phyloP scores from a whole-genome alignment of 2,888 invertebrate genomes.

The Pantelozetes paolii region DNA sequence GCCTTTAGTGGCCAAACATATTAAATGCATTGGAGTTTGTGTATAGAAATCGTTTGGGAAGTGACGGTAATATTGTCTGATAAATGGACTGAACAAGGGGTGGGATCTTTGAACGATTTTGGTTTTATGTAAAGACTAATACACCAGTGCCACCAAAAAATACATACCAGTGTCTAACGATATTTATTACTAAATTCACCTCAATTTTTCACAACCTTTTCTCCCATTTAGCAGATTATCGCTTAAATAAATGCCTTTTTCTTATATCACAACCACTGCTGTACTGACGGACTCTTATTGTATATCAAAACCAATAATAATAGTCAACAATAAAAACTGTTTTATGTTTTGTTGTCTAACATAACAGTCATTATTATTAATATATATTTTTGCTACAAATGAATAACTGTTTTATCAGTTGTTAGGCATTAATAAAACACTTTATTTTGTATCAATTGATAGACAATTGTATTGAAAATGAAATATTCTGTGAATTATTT shows the following conservation, averaged over 20 bases:
- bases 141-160: background rate
- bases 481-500: no score
- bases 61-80: background rate
- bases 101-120: background rate
- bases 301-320: slow-evolving; percentile 9
- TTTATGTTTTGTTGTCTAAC: slow-evolving; percentile 6
- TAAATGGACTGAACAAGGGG: slow-evolving; percentile 10
- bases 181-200: slow-evolving; percentile 7
- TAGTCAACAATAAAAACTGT: slow-evolving; percentile 5
- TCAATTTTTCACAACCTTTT: slow-evolving; percentile 23
- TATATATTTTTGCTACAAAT: background rate
- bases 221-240: slow-evolving; percentile 27
- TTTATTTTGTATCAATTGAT: no score
- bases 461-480: no score
- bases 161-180: background rate
- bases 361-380: slow-evolving; percentile 12
- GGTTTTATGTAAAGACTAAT: background rate
- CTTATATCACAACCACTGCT: background rate
- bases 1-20: slow-evolving; percentile 11
- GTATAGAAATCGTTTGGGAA: slow-evolving; percentile 9
- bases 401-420: no score
- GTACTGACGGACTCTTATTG: background rate
- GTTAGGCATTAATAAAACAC: no score
- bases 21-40: background rate
- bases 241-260: slow-evolving; percentile 20